Evolutionary conservation across 2,797 vertebrate species (phyloP).

Genomic region (Lithobates sylvaticus): DNA sequence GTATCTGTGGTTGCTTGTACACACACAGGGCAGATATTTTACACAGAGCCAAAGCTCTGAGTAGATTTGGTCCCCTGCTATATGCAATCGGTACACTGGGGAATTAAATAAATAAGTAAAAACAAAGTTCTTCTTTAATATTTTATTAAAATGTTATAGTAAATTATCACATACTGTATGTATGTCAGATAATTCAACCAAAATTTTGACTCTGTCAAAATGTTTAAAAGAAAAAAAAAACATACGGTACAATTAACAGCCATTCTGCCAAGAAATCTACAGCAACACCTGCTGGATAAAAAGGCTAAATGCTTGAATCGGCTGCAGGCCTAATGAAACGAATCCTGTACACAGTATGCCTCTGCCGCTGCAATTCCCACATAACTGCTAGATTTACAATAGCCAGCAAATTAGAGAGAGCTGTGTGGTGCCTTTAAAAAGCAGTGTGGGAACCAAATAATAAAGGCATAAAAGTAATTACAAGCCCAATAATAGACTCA

Average conservation of each 20-base stretch:
- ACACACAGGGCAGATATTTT: no score
- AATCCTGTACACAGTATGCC: background rate
- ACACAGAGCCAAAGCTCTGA: no score
- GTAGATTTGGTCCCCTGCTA: no score
- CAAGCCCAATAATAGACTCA: background rate
- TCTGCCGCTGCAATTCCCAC: background rate
- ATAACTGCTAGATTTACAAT: background rate
- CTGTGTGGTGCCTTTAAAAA: background rate
- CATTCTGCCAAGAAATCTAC: background rate
- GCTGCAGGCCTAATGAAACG: background rate
- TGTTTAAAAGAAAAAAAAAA: background rate
- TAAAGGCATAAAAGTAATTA: background rate
- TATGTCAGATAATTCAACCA: no score
- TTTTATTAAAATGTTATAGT: no score
- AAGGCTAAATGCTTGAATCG: background rate
- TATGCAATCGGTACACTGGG: no score
- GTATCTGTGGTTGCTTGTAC: no score
- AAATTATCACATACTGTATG: no score
- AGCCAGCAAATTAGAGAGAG: background rate
- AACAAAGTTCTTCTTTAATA: no score
- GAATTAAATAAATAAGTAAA: no score
- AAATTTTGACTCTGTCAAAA: background rate
- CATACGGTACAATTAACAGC: background rate
- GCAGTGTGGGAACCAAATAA: background rate
- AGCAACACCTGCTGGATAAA: conserved; percentile 1